Conservation (phyloP, 64 coral and sea anemone genomes). For the Catalaphyllia jardinei region DNA sequence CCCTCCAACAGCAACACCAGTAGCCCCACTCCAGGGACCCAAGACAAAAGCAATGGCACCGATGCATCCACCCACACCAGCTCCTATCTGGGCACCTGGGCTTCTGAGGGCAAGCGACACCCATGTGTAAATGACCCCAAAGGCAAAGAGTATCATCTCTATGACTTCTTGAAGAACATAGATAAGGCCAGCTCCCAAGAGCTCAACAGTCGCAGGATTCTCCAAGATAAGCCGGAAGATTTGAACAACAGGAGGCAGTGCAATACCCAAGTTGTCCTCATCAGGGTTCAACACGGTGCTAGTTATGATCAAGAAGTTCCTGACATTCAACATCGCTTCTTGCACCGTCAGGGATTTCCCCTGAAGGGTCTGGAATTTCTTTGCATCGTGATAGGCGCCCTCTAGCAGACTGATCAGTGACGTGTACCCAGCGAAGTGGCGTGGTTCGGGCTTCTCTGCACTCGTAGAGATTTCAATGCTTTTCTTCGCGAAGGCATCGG, state of each 20-base stretch:
- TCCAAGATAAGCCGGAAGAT: not conserved
- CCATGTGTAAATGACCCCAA: conserved; percentile 49
- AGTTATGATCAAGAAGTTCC: conserved; percentile 51
- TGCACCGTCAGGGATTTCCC: not conserved
- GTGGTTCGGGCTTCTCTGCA: not conserved
- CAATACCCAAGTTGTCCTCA: not conserved
- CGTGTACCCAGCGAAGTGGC: conserved; percentile 36
- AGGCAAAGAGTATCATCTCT: conserved; percentile 32
- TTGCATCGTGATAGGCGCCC: conserved; percentile 6
- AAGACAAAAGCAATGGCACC: not conserved
- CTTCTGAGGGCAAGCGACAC: not conserved
- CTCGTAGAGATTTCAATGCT: not conserved
- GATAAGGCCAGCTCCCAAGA: not conserved
- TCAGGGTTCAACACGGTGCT: conserved; percentile 26
- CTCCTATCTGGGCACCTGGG: conserved; percentile 27
- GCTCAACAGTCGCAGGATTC: not conserved
- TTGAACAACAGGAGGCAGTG: not conserved
- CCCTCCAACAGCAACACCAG: conserved; percentile 6
- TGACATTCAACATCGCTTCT: conserved; percentile 35
- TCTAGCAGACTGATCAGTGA: conserved; percentile 37
- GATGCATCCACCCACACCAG: conserved; percentile 15
- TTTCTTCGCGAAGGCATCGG: not conserved
- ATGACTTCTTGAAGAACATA: not conserved
- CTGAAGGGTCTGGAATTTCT: not conserved
- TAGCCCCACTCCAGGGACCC: not conserved